These are phyloP conservation scores for Smithornis capensis DNA, from an alignment of 2,113 vertebrate species.

Conservation along the genomic window DNA sequence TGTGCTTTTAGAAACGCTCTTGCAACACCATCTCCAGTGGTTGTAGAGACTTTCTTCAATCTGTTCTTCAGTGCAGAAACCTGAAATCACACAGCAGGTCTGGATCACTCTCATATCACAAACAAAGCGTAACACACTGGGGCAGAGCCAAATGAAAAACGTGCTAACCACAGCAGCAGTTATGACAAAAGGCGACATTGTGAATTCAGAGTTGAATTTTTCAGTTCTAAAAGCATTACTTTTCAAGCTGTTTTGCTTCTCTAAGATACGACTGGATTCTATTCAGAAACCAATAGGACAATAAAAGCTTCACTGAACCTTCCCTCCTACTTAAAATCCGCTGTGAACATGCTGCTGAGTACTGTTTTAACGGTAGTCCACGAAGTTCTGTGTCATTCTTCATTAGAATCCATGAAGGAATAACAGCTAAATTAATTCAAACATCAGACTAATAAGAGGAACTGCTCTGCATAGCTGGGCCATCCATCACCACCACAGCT, in stretches of 20 bases:
- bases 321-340: background rate
- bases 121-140: background rate
- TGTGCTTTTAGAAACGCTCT: constrained; percentile 94
- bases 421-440: background rate
- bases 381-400: background rate
- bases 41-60: constrained; percentile 93
- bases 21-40: constrained; percentile 92
- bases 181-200: background rate
- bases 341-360: background rate
- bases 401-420: background rate
- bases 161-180: background rate
- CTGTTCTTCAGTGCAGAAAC: constrained; percentile 91
- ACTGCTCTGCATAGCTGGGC: background rate
- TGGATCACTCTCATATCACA: background rate
- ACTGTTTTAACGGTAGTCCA: background rate
- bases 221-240: background rate
- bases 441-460: background rate
- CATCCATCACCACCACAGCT: background rate
- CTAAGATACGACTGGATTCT: background rate
- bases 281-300: background rate
- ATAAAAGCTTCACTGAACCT: background rate
- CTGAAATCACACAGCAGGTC: constrained; percentile 67
- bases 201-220: background rate
- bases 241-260: constrained; percentile 16
- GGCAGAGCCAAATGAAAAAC: background rate